Conservation (phyloP, 2,797 vertebrate genomes). For the Bradypodion pumilum region DNA sequence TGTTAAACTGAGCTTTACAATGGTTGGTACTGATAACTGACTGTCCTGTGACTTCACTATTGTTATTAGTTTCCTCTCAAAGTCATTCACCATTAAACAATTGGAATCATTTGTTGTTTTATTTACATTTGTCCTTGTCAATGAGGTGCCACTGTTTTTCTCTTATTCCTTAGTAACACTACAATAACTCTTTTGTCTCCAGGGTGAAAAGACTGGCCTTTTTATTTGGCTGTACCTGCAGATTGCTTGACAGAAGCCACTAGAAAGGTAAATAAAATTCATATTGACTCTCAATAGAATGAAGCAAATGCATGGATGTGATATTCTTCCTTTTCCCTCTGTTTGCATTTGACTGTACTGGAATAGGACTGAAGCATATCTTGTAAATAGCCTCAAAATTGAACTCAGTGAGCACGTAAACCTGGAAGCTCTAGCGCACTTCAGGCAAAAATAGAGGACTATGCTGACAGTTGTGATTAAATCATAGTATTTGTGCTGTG, state of each 20-base stretch:
- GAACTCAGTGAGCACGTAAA: neutral
- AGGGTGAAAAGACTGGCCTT: slow-evolving; percentile 88
- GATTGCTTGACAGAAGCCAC: slow-evolving; percentile 89
- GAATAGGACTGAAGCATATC: neutral
- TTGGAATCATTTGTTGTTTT: slow-evolving; percentile 64
- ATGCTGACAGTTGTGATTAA: neutral
- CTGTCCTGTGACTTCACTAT: slow-evolving; percentile 66
- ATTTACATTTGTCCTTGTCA: slow-evolving; percentile 64
- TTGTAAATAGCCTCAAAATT: neutral
- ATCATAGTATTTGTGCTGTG: neutral
- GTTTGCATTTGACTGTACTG: neutral
- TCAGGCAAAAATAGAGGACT: neutral
- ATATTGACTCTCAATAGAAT: slow-evolving; percentile 31
- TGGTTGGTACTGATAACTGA: slow-evolving; percentile 64
- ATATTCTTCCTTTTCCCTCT: neutral
- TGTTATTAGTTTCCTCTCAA: slow-evolving; percentile 71
- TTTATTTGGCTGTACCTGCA: slow-evolving; percentile 85
- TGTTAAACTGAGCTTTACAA: slow-evolving; percentile 59
- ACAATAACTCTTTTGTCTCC: slow-evolving; percentile 79
- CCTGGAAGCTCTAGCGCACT: neutral
- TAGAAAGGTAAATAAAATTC: slow-evolving; percentile 86
- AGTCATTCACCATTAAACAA: slow-evolving; percentile 64
- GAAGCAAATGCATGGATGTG: slow-evolving; percentile 5
- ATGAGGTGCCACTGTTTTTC: slow-evolving; percentile 61
- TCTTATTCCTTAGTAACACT: slow-evolving; percentile 71